Evolutionary conservation across 2,113 vertebrate species (phyloP).

Genomic region (Macquaria ambigua): DNA sequence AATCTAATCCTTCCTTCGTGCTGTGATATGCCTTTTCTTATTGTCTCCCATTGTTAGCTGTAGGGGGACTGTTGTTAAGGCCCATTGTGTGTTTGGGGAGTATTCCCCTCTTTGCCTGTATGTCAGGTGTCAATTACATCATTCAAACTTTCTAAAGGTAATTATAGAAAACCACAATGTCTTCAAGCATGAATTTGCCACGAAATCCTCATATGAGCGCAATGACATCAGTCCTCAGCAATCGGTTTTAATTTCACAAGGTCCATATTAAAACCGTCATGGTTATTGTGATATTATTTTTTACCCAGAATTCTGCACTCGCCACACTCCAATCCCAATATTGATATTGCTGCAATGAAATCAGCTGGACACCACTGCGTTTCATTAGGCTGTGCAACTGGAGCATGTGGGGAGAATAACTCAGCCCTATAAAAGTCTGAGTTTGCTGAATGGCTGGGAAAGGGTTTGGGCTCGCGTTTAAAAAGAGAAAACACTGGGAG

Average conservation of each 20-base stretch:
- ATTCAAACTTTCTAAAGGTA: slow-evolving; percentile 68
- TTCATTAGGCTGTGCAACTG: slow-evolving; percentile 67
- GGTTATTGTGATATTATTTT: slow-evolving; percentile 60
- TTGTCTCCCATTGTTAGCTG: slow-evolving; percentile 64
- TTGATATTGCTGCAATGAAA: slow-evolving; percentile 67
- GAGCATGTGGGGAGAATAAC: slow-evolving; percentile 62
- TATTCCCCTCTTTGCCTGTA: slow-evolving; percentile 46
- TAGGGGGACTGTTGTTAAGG: slow-evolving; percentile 52
- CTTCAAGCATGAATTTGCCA: slow-evolving; percentile 50
- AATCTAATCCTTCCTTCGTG: slow-evolving; percentile 62
- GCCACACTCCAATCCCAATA: slow-evolving; percentile 62
- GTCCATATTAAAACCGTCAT: slow-evolving; percentile 60
- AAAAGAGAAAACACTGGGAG: slow-evolving; percentile 42
- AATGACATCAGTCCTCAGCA: slow-evolving; percentile 64
- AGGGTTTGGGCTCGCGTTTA: slow-evolving; percentile 14
- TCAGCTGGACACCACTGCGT: slow-evolving; percentile 63
- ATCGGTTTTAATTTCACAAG: slow-evolving; percentile 68
- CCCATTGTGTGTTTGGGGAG: slow-evolving; percentile 67
- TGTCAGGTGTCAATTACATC: slow-evolving; percentile 79
- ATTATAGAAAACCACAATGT: slow-evolving; percentile 69
- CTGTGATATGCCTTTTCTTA: slow-evolving; percentile 60
- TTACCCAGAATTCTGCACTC: slow-evolving; percentile 40
- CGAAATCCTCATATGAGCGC: slow-evolving; percentile 39
- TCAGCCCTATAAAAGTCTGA: slow-evolving; percentile 58
- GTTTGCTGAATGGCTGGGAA: slow-evolving; percentile 52